Evolutionary conservation across 2,113 vertebrate genomes (phyloP), one percentile per base, ranked within the genome.

Genomic region (Spermophilus dauricus): DNA sequence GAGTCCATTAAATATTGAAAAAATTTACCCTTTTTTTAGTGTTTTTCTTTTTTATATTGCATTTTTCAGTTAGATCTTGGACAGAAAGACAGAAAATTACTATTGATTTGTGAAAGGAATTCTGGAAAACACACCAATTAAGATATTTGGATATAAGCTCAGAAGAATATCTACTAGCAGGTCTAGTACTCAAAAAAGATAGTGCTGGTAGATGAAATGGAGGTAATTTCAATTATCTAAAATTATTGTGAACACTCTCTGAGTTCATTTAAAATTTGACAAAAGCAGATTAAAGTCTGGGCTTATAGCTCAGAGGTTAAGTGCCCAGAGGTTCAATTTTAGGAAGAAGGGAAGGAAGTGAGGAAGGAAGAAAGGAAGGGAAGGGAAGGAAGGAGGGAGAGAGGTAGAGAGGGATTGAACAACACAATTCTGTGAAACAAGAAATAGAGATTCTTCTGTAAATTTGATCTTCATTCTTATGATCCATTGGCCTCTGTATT

Each of bases 231-330:
- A 76, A 30, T 39, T 85, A 82, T 69, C 34, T 81, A 83, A 95
- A 89, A 86, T 61, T 77, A 67, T 45, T 85, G 26, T 90, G 28
- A 96, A 77, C 9, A 2, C 30, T 77, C 30, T 86, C 45, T 56
- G 20, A 7, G 82, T 73, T 90, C 39, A 94, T 73, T 96, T 78
- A 96, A 67, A 84, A 75, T 17, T 84, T 77, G 72, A 69, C 5
- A 82, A 72, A 89, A 69, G 22, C 75, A 32, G 61, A 81, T 22
- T 28, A 9, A 63, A 4, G 24, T 24, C 61, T 63, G 22, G 61
- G 61, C 9, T 28, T 63, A 63, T 63, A 8, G 22, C 61, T 63
- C 24, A 63, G 61, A 26, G 61, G 22, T 24, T 63, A 26, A 28
- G 61, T 63, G 61, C 8, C 58, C 24, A 22, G 22, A 22, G 58